Conservation (phyloP, 2,113 vertebrate genomes). For the Prionailurus viverrinus region DNA sequence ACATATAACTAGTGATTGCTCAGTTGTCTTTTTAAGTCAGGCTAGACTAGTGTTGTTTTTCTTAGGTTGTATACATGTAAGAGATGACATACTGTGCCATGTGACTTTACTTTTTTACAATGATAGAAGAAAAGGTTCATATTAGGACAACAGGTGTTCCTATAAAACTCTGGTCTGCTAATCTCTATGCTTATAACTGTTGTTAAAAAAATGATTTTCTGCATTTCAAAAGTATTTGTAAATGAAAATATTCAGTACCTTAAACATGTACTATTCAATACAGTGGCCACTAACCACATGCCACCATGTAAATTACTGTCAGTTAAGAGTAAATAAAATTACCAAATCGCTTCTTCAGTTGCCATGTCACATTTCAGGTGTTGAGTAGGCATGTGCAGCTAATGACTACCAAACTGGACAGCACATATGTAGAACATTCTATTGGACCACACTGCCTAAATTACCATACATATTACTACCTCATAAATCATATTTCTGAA, state of each 20-base stretch:
- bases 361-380: background rate
- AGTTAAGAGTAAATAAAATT: constrained; percentile 6
- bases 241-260: constrained; percentile 23
- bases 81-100: background rate
- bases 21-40: background rate
- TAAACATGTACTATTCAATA: background rate
- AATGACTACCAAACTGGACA: background rate
- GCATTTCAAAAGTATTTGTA: constrained; percentile 26
- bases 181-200: background rate
- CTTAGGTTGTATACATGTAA: background rate
- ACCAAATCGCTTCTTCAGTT: background rate
- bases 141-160: background rate
- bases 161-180: background rate
- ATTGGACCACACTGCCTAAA: background rate
- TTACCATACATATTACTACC: background rate
- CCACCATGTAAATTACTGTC: background rate
- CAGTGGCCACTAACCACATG: background rate
- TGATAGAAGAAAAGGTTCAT: background rate
- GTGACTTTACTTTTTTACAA: background rate
- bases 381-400: background rate
- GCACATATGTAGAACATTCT: background rate
- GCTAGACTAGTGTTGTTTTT: background rate
- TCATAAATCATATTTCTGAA: constrained; percentile 14
- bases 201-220: constrained; percentile 5
- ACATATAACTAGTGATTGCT: background rate